Conservation (phyloP, 2,888 invertebrate genomes). For the Tenthredo distinguenda region DNA sequence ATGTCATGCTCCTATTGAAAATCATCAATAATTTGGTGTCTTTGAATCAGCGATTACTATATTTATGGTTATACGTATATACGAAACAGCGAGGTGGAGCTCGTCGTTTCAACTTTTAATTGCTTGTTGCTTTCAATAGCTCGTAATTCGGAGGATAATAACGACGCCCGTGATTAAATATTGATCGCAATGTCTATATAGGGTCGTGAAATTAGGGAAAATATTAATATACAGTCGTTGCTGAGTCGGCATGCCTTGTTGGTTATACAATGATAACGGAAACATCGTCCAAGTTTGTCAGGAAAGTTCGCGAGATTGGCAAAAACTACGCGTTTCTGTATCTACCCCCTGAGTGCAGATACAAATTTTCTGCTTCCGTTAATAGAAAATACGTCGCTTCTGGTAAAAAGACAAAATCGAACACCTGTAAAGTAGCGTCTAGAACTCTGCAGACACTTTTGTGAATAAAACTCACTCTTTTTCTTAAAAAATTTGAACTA, state of each 20-base stretch:
- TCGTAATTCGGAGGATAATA: slow-evolving; percentile 63
- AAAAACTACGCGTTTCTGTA: neutral
- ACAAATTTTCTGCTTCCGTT: neutral
- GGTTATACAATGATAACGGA: slow-evolving; percentile 23
- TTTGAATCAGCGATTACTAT: slow-evolving; percentile 30
- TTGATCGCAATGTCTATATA: slow-evolving; percentile 54
- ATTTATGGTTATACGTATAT: neutral
- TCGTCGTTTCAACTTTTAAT: slow-evolving; percentile 62
- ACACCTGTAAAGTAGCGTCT: neutral
- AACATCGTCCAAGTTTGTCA: slow-evolving; percentile 32
- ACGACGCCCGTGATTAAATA: slow-evolving; percentile 60
- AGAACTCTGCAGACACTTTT: neutral
- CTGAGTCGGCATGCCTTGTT: slow-evolving; percentile 17
- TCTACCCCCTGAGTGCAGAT: neutral
- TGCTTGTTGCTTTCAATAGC: slow-evolving; percentile 59
- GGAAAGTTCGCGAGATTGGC: neutral
- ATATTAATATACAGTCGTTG: slow-evolving; percentile 34
- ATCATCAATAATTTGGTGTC: slow-evolving; percentile 9
- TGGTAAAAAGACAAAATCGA: neutral
- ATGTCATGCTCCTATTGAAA: neutral
- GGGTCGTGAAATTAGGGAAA: slow-evolving; percentile 50
- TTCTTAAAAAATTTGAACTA: neutral
- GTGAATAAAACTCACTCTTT: neutral
- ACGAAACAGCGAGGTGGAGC: neutral
- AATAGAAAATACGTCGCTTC: neutral